Conservation (phyloP, 92 coral and sea anemone species). For the Parazoanthus swiftii region DNA sequence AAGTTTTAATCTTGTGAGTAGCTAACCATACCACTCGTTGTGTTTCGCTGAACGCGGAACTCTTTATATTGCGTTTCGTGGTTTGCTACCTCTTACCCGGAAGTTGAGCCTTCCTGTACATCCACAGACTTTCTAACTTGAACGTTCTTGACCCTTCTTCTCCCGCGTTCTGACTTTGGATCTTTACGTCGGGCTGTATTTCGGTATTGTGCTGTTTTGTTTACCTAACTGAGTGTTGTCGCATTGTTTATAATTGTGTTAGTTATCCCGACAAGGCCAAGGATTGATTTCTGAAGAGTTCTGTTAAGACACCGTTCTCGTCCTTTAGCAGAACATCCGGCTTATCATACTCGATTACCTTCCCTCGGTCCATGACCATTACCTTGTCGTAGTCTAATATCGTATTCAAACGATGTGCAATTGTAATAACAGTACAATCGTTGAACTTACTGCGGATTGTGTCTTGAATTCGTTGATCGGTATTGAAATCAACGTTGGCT, state of each 20-base stretch:
- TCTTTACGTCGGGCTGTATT: neutral
- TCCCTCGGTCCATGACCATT: slow-evolving; percentile 84
- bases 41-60: neutral
- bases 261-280: slow-evolving; percentile 57
- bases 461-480: slow-evolving; percentile 82
- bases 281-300: slow-evolving; percentile 79
- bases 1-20: neutral
- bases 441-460: slow-evolving; percentile 77
- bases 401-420: slow-evolving; percentile 88
- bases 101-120: neutral
- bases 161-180: neutral
- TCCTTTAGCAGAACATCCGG: slow-evolving; percentile 68
- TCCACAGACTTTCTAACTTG: neutral
- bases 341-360: slow-evolving; percentile 71
- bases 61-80: neutral
- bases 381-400: slow-evolving; percentile 83
- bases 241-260: neutral
- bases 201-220: slow-evolving; percentile 1
- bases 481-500: slow-evolving; percentile 87
- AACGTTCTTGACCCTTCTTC: neutral
- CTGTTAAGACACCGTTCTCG: slow-evolving; percentile 70
- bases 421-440: slow-evolving; percentile 87
- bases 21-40: neutral
- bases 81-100: neutral
- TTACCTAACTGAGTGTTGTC: neutral